Evolutionary conservation across 2,113 vertebrate species (phyloP).

Genomic region (Tonatia bakeri): DNA sequence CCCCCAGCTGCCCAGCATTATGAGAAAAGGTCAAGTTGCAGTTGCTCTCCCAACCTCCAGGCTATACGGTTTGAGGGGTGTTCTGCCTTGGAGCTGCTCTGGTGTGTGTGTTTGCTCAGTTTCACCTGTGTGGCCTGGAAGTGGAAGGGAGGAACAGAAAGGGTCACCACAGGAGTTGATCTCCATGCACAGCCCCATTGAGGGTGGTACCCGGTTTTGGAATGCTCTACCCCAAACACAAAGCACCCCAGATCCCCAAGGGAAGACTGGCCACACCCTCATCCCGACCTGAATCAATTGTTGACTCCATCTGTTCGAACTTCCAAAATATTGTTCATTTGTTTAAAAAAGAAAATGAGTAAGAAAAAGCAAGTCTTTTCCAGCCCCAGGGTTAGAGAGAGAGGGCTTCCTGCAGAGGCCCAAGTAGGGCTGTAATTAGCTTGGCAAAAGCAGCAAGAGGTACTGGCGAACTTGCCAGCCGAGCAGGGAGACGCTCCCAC

Average conservation of each 20-base stretch:
- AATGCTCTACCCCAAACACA: background rate
- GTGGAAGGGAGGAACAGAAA: background rate
- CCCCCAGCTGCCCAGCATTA: background rate
- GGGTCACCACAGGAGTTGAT: background rate
- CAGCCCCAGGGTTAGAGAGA: background rate
- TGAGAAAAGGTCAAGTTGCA: background rate
- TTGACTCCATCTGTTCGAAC: background rate
- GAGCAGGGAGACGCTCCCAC: background rate
- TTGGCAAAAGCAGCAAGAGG: background rate
- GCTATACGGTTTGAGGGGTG: background rate
- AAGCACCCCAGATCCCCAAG: background rate
- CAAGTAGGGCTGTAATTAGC: conserved; percentile 38
- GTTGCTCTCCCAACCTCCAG: background rate
- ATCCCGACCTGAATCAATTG: background rate
- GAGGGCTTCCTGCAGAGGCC: background rate
- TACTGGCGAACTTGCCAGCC: background rate
- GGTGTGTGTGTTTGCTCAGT: background rate
- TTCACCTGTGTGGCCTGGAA: background rate
- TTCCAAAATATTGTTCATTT: background rate
- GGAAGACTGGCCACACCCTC: background rate
- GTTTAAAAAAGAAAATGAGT: conserved; percentile 5
- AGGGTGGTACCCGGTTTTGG: background rate
- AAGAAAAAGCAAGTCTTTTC: background rate
- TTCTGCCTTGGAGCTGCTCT: background rate
- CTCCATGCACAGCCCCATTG: background rate